phyloP scores from a whole-genome alignment of 2,797 vertebrate species.

The Syngnathus rostellatus region DNA sequence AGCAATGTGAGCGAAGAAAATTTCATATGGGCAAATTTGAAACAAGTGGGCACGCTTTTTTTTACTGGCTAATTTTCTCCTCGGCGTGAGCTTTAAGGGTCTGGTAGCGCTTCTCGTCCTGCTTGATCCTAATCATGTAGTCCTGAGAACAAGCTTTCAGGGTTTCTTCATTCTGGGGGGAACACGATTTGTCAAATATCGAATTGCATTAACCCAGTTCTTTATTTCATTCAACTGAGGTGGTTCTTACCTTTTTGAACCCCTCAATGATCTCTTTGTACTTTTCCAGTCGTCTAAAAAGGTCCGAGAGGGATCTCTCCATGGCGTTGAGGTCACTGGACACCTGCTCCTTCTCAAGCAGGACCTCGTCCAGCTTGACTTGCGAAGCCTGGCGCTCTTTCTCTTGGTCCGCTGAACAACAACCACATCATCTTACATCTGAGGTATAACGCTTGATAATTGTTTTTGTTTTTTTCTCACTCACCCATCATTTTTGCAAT shows the following conservation, averaged over 20 bases:
- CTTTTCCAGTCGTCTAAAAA: slow-evolving; percentile 87
- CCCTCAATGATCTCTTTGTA: slow-evolving; percentile 83
- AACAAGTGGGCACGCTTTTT: background rate
- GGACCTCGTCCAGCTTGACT: slow-evolving; percentile 61
- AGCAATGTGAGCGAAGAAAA: background rate
- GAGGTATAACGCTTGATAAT: too few species aligned
- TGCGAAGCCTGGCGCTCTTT: slow-evolving; percentile 67
- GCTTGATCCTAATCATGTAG: slow-evolving; percentile 75
- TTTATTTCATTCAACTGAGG: background rate
- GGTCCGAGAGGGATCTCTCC: slow-evolving; percentile 83
- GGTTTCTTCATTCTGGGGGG: slow-evolving; percentile 81
- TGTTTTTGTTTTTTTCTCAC: slow-evolving; percentile 8
- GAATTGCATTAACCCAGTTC: background rate
- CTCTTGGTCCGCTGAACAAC: slow-evolving; percentile 70
- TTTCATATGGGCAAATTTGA: background rate
- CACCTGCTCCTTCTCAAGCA: slow-evolving; percentile 79
- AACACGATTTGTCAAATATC: background rate
- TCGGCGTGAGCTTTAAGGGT: slow-evolving; percentile 86
- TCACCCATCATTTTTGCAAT: slow-evolving; percentile 77
- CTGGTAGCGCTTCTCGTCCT: slow-evolving; percentile 84
- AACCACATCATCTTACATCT: background rate
- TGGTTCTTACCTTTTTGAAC: slow-evolving; percentile 73
- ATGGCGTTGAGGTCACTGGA: slow-evolving; percentile 72
- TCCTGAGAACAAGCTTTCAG: slow-evolving; percentile 84
- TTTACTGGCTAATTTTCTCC: slow-evolving; percentile 84